Evolutionary conservation across 2,797 vertebrate species (phyloP).

Genomic region (Schizopygopsis malacanthus): DNA sequence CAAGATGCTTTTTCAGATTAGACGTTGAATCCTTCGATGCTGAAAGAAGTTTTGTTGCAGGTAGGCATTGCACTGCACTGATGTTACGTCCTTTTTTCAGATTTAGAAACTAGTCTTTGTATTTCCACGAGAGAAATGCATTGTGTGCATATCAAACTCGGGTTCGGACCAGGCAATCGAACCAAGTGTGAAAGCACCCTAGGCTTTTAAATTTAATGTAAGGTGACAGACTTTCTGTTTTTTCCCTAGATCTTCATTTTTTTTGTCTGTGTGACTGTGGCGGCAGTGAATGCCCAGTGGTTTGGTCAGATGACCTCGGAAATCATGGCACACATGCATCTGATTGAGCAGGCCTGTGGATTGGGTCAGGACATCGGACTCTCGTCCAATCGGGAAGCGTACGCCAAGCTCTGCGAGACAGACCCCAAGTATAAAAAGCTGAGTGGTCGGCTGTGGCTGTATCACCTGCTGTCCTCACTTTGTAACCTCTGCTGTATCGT

Average conservation of each 20-base stretch:
- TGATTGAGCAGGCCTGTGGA: constrained; percentile 76
- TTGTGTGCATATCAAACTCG: no score
- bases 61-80: no score
- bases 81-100: no score
- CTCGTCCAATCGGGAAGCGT: constrained; percentile 76
- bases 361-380: constrained; percentile 81
- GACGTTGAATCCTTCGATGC: no score
- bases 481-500: constrained; percentile 85
- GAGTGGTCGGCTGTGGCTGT: constrained; percentile 74
- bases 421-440: constrained; percentile 76
- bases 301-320: constrained; percentile 82
- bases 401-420: constrained; percentile 73
- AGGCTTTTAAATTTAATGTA: no score
- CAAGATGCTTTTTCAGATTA: no score
- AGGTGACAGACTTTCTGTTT: background rate
- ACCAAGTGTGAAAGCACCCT: no score
- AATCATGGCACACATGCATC: constrained; percentile 82
- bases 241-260: constrained; percentile 78
- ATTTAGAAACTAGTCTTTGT: no score
- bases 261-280: constrained; percentile 79
- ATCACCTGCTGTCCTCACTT: constrained; percentile 79
- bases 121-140: no score
- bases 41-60: no score
- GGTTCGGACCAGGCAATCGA: no score
- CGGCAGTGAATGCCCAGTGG: constrained; percentile 83